Base-by-base conservation (phyloP, 2,888 invertebrate species). In the Nasonovia ribisnigri region DNA sequence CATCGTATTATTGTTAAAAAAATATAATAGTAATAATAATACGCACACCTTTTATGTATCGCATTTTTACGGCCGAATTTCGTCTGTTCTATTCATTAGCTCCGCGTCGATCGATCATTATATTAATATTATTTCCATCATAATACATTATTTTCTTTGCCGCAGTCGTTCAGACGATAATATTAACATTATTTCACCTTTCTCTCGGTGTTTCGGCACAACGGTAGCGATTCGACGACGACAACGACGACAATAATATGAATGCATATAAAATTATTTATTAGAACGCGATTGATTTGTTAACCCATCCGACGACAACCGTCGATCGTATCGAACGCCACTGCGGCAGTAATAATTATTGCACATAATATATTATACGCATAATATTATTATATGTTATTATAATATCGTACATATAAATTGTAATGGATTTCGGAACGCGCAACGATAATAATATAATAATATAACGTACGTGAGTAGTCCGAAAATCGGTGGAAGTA, bases 81-180 rank as follows among this genome's bases (percentile, higher is more conserved):
- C 29, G 48, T 26, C 67, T 46, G 36, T 60, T 91, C 54, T 67
- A 42, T 87, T 92, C 86, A 92, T 92, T 87, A 87, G 43, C 91
- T 54, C 26, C 51, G 57, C 51, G 46, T 42, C 88, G 42, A 48
- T 42, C 88, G 42, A 48, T 48, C 36, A 86, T 24, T 88, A 67
- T 67, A 48, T 20, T 54, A 26, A 57, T 57, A 26, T 90, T 48
- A n/a, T 90, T n/a, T 48, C n/a, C n/a, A 88, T 88, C 48, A 36
- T 88, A 86, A 46, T 42, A 13, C 20, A n/a, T 24, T 90, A 42
- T 84, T 84, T 84, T 84, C 46, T 84, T 84, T 54, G 29, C n/a
- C 84, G 91, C 42, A 42, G 46, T 46, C 90, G 48, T 90, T 77
- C 43, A 60, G 20, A 36, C 77, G 36, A 20, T 77, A 77, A 8